Evolutionary conservation across 2,797 vertebrate species (phyloP).

Genomic region (Tenualosa ilisha): DNA sequence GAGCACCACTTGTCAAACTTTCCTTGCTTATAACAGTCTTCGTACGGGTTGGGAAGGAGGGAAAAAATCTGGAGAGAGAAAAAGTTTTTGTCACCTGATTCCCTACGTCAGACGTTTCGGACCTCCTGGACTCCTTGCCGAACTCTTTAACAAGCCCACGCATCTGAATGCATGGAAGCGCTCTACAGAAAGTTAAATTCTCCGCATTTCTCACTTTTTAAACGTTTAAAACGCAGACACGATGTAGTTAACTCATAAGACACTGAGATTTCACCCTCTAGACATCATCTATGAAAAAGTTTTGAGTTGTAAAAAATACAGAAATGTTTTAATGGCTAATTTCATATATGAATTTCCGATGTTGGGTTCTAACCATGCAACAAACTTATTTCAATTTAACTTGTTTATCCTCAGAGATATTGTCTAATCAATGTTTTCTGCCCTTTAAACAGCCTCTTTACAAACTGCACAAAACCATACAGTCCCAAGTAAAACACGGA

Average conservation of each 20-base stretch:
- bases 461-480: neutral
- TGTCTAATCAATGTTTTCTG: neutral
- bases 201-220: neutral
- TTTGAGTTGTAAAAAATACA: neutral
- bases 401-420: neutral
- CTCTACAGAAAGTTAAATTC: neutral
- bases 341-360: neutral
- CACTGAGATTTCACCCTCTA: neutral
- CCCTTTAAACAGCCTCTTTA: neutral
- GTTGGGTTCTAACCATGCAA: neutral
- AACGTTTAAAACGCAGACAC: too few species aligned
- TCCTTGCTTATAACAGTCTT: conserved; percentile 68
- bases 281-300: neutral
- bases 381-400: neutral
- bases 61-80: conserved; percentile 40
- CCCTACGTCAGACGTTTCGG: conserved; percentile 64
- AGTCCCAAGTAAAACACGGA: neutral
- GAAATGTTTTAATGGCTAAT: neutral
- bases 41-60: conserved; percentile 48
- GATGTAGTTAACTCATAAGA: neutral
- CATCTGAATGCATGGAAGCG: neutral
- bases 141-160: conserved; percentile 16
- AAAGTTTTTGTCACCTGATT: conserved; percentile 70
- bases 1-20: conserved; percentile 71
- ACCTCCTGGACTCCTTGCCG: conserved; percentile 38